phyloP scores from a whole-genome alignment of 37 sponge, comb jelly and placozoan genomes.

The Cladorhizidae sp. region DNA sequence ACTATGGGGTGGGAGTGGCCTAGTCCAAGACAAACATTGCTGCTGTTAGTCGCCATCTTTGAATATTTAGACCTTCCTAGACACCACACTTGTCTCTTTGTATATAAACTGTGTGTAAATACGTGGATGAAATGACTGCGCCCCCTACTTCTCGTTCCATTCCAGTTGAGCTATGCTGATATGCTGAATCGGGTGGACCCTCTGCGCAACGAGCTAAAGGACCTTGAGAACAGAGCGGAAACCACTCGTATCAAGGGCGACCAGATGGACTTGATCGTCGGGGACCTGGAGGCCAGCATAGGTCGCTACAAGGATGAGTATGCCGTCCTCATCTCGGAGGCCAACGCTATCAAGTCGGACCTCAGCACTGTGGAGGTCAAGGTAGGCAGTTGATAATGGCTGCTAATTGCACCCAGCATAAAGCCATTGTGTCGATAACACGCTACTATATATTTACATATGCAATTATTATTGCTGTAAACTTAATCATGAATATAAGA shows the following conservation, averaged over 20 bases:
- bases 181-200: constrained; percentile 94
- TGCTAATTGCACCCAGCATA: no score
- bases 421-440: background rate
- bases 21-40: background rate
- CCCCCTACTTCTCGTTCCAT: no score
- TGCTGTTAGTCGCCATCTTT: no score
- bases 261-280: constrained; percentile 74
- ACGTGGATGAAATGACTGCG: background rate
- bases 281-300: constrained; percentile 84
- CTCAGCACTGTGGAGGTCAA: constrained; percentile 85
- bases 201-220: constrained; percentile 73
- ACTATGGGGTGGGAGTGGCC: no score
- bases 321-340: constrained; percentile 90
- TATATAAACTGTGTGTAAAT: background rate
- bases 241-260: constrained; percentile 74
- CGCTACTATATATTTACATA: no score
- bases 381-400: no score
- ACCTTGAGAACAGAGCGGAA: constrained; percentile 77
- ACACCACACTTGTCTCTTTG: no score
- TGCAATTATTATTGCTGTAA: background rate
- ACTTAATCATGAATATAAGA: background rate
- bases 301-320: constrained; percentile 94
- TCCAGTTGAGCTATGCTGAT: constrained; percentile 85
- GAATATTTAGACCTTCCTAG: no score
- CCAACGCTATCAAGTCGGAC: constrained; percentile 89